Percentiles rank a stretch among this genome's conserved stretches.
Evolutionary conservation across 2,888 invertebrate species (phyloP).

Genomic region (Heliconius charithonia): DNA sequence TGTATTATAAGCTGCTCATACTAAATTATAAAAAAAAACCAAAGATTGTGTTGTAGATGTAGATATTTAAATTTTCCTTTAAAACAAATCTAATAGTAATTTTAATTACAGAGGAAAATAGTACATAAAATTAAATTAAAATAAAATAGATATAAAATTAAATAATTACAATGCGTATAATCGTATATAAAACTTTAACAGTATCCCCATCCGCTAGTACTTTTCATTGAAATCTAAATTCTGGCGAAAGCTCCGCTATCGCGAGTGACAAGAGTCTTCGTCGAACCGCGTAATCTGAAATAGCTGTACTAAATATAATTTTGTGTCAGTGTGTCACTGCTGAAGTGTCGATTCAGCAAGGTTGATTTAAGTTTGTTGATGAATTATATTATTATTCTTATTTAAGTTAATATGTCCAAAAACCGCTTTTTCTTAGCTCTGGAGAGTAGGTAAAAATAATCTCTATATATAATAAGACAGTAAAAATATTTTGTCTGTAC

Average conservation of each 20-base stretch:
- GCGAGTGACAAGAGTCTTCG: slow-evolving; percentile 19
- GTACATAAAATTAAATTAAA: no score
- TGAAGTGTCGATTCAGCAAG: slow-evolving; percentile 35
- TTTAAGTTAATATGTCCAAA: not conserved
- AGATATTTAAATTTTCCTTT: no score
- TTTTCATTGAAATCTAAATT: slow-evolving; percentile 30
- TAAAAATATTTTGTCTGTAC: no score
- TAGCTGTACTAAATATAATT: slow-evolving; percentile 36
- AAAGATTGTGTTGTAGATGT: no score
- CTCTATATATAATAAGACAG: no score
- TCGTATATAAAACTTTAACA: not conserved
- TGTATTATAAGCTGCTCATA: no score
- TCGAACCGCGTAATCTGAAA: slow-evolving; percentile 32
- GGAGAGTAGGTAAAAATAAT: not conserved
- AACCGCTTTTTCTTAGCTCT: not conserved
- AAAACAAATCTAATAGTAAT: no score
- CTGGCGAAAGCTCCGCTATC: slow-evolving; percentile 25
- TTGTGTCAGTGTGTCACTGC: slow-evolving; percentile 37
- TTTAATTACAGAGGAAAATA: no score
- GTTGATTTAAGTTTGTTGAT: slow-evolving; percentile 16
- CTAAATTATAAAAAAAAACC: no score
- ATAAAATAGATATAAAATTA: not conserved
- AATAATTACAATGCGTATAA: no score
- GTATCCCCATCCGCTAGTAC: slow-evolving; percentile 1
- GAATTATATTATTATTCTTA: slow-evolving; percentile 16